These are phyloP conservation scores for Montipora foliosa DNA, from an alignment of 64 coral and sea anemone species.

Conservation along the genomic window DNA sequence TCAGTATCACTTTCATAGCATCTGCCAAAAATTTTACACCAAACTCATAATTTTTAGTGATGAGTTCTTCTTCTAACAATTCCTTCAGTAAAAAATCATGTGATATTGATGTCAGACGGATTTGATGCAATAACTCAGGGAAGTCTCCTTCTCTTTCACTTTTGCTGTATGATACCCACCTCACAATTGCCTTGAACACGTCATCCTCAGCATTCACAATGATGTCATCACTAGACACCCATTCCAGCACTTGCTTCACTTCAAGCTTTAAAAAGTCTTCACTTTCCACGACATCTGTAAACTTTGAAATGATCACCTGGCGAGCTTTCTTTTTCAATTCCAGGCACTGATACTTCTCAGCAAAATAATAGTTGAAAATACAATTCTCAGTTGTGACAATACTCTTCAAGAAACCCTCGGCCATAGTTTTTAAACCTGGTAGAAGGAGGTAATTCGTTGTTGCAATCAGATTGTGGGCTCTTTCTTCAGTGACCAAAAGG, in stretches of 20 bases:
- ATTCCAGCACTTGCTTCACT: slow-evolving; percentile 26
- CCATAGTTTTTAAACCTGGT: slow-evolving; percentile 53
- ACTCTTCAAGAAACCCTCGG: slow-evolving; percentile 45
- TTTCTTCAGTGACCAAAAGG: slow-evolving; percentile 27
- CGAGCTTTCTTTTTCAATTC: slow-evolving; percentile 29
- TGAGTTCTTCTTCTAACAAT: too few relatives aligned
- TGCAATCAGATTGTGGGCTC: slow-evolving; percentile 55
- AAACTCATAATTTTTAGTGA: too few relatives aligned
- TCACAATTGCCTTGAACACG: too few relatives aligned
- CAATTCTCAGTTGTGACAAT: slow-evolving; percentile 42
- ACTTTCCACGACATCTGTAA: slow-evolving; percentile 32
- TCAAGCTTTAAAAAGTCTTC: slow-evolving; percentile 66
- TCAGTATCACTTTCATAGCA: too few relatives aligned
- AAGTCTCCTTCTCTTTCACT: too few relatives aligned
- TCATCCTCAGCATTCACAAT: too few relatives aligned
- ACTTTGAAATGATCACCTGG: slow-evolving; percentile 55
- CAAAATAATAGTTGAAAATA: slow-evolving; percentile 51
- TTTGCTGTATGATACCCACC: too few relatives aligned
- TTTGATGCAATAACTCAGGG: too few relatives aligned
- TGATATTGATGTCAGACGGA: too few relatives aligned
- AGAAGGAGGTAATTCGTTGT: slow-evolving; percentile 68
- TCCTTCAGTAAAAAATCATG: too few relatives aligned
- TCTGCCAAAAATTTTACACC: too few relatives aligned
- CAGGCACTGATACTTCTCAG: slow-evolving; percentile 60
- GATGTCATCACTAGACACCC: slow-evolving; percentile 61